phyloP scores from a whole-genome alignment of 2,888 invertebrate genomes.

The Caenorhabditis sulstoni region DNA sequence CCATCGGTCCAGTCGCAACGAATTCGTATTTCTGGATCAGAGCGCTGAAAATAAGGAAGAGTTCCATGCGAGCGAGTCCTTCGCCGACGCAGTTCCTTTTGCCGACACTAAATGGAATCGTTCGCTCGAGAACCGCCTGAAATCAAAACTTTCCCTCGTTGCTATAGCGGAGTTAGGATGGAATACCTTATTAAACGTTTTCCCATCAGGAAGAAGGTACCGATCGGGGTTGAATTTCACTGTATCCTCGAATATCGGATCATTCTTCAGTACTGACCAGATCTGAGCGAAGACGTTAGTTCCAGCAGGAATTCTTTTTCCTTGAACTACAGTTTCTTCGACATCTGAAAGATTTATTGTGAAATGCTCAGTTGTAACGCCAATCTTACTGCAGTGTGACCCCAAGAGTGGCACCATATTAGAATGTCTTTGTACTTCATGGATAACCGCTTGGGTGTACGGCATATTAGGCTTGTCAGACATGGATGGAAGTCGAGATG shows the following conservation, averaged over 20 bases:
- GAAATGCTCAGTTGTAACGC: too few relatives aligned
- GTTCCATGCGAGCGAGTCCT: constrained; percentile 66
- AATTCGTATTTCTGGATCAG: constrained; percentile 59
- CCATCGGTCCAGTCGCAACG: constrained; percentile 24
- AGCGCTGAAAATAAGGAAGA: constrained; percentile 60
- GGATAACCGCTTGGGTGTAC: constrained; percentile 56
- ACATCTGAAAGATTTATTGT: too few relatives aligned
- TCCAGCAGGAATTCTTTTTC: constrained; percentile 42
- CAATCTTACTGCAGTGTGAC: constrained; percentile 17
- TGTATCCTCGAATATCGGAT: constrained; percentile 59
- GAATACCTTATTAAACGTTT: constrained; percentile 56
- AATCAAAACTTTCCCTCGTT: constrained; percentile 13
- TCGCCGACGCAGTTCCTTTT: constrained; percentile 69
- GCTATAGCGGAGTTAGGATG: not conserved
- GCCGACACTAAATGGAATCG: constrained; percentile 67
- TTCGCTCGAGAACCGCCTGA: constrained; percentile 61
- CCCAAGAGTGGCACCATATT: constrained; percentile 61
- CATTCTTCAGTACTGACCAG: constrained; percentile 57
- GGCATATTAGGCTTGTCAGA: constrained; percentile 58
- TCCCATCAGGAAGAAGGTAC: constrained; percentile 66
- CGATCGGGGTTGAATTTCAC: constrained; percentile 70
- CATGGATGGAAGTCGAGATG: constrained; percentile 53
- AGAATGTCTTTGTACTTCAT: constrained; percentile 60
- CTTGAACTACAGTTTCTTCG: constrained; percentile 35
- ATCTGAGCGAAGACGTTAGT: constrained; percentile 60